These are phyloP conservation scores for Mythimna loreyi DNA, from an alignment of 2,888 invertebrate genomes.

Conservation along the genomic window DNA sequence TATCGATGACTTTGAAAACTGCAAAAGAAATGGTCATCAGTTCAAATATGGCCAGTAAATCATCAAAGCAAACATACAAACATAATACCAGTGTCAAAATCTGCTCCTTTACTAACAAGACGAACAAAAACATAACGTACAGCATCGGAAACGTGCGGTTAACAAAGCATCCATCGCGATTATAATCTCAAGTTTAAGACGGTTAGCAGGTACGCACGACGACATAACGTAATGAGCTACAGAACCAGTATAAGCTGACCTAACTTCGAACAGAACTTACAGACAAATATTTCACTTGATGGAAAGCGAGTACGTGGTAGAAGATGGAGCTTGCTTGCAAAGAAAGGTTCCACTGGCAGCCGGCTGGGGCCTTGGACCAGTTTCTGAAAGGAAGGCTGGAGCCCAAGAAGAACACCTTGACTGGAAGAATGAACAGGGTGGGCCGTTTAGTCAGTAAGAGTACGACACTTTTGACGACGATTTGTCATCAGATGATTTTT, in stretches of 20 bases:
- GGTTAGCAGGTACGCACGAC: constrained; percentile 22
- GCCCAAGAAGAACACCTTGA: too few relatives aligned
- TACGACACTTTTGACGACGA: too few relatives aligned
- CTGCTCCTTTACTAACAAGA: constrained; percentile 16
- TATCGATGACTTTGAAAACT: too few relatives aligned
- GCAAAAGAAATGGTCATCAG: too few relatives aligned
- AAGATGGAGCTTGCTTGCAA: not conserved
- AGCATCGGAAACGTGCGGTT: constrained; percentile 45
- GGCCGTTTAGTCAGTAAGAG: too few relatives aligned
- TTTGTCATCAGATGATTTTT: too few relatives aligned
- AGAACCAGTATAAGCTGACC: not conserved
- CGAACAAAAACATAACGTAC: constrained; percentile 15
- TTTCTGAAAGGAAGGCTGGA: too few relatives aligned
- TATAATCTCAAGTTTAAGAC: constrained; percentile 53
- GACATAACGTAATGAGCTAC: not conserved
- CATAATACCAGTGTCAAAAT: not conserved
- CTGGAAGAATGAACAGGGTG: too few relatives aligned
- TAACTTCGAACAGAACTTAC: too few relatives aligned
- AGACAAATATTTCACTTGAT: not conserved
- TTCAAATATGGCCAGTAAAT: too few relatives aligned
- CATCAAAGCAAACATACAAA: too few relatives aligned
- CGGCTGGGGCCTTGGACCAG: too few relatives aligned
- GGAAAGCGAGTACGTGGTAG: not conserved
- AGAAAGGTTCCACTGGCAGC: not conserved
- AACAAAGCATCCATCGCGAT: constrained; percentile 54